Base-by-base conservation (phyloP, 2,888 invertebrate genomes). In the Mesorhabditis spiculigera region DNA sequence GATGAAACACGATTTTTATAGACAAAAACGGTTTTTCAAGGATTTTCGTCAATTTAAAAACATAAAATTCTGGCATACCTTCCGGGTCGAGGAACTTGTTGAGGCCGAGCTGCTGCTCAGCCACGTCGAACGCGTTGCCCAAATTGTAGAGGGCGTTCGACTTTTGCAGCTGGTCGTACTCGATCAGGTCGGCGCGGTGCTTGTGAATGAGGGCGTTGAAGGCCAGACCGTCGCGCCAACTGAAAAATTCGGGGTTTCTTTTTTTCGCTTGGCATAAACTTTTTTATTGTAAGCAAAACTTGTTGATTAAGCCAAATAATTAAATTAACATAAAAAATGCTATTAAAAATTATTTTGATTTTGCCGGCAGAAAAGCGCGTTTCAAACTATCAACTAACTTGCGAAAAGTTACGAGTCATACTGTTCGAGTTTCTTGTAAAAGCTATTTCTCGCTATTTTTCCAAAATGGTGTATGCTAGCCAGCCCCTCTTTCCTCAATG, bases 151-250 rank as follows among this genome's bases (percentile, higher is more conserved):
- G 93, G 43, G 96, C 93, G 87, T 95, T 97, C 77, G 93, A 92
- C 87, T 96, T 95, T 78, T 93, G 93, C 74, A 99, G 90, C 88
- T 93, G 94, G 83, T 98, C 96, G 86, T 93, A 93, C 85, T 93
- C 91, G 87, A 98, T 91, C 88, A 97, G 89, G 90, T 97, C 92
- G 83, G 93, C 92, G 88, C 98, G 89, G 91, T 97, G 92, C 87
- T 97, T 97, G 89, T 99, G 98, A 82, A 99, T 98, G 86, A 99
- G 93, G 71, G 98, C 98, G 88, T 98, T 98, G 89, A 99, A 98
- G 16, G 98, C 98, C 72, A 99, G 89, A 73, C 98, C 98, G 88
- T 98, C 97, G 66, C 95, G 91, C 98, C 98, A 99, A 68, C 82
- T 81, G 45, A 71, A 73, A 50, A 50, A 50, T 50, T 50, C 58